Conservation (phyloP, 2,888 invertebrate species). For the Serrognathus titanus region DNA sequence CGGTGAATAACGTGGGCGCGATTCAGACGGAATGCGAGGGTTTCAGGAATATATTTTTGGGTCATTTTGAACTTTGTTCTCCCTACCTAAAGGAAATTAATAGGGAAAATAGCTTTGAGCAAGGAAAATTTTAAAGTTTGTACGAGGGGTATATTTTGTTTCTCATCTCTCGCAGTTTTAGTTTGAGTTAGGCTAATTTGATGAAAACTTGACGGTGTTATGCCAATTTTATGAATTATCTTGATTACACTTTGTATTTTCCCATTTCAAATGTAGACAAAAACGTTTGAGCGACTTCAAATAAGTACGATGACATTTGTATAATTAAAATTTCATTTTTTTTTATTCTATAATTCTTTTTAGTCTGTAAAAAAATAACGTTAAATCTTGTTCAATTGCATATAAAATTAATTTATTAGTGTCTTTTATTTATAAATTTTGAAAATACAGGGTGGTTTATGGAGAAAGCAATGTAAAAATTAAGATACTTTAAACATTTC, state of each 20-base stretch:
- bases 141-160: slow-evolving; percentile 31
- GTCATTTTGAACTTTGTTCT: slow-evolving; percentile 40
- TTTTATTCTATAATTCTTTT: not conserved
- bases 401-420: too few species aligned
- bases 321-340: not conserved
- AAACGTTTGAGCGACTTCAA: not conserved
- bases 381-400: too few species aligned
- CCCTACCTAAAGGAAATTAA: slow-evolving; percentile 40
- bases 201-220: slow-evolving; percentile 7
- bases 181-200: slow-evolving; percentile 33
- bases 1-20: slow-evolving; percentile 13
- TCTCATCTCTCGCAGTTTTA: slow-evolving; percentile 29
- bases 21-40: slow-evolving; percentile 20
- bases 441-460: too few species aligned
- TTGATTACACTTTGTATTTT: not conserved
- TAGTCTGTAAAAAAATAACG: too few species aligned
- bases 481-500: too few species aligned
- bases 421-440: too few species aligned
- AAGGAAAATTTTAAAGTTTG: slow-evolving; percentile 41
- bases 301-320: not conserved
- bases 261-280: not conserved
- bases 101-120: slow-evolving; percentile 41
- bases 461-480: too few species aligned
- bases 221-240: not conserved
- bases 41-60: slow-evolving; percentile 40